These are phyloP conservation scores for Lucilia cuprina DNA, from an alignment of 1,140 invertebrate genomes.

Conservation along the genomic window DNA sequence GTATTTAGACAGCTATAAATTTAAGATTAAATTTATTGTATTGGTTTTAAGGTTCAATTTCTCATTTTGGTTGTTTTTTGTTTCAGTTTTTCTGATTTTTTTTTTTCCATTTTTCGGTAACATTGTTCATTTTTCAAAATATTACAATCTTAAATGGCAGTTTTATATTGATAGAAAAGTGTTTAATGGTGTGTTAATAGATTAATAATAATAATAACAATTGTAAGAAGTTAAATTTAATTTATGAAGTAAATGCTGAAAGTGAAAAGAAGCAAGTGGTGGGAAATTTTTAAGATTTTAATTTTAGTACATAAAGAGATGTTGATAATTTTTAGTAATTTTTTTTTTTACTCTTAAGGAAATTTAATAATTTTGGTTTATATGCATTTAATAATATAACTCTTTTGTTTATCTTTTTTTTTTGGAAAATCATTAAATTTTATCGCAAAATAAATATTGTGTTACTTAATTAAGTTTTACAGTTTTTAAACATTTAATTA, in stretches of 20 bases:
- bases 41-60: not conserved
- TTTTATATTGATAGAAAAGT: conserved; percentile 4
- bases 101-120: too few species aligned
- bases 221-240: not conserved
- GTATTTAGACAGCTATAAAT: conserved; percentile 19
- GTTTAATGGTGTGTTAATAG: conserved; percentile 32
- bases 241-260: not conserved
- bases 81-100: not conserved
- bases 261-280: not conserved
- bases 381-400: too few species aligned
- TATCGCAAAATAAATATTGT: too few species aligned
- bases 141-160: not conserved
- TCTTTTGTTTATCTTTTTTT: too few species aligned
- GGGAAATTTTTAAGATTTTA: not conserved
- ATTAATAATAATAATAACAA: conserved; percentile 27
- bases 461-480: too few species aligned
- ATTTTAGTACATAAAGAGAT: too few species aligned
- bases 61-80: not conserved
- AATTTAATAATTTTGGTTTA: too few species aligned
- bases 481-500: too few species aligned
- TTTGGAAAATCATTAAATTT: too few species aligned
- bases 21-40: conserved; percentile 20
- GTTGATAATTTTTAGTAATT: too few species aligned
- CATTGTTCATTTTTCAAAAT: not conserved
- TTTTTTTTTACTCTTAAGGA: too few species aligned